Conservation (phyloP, 2,888 invertebrate genomes). For the Sycophila texana region DNA sequence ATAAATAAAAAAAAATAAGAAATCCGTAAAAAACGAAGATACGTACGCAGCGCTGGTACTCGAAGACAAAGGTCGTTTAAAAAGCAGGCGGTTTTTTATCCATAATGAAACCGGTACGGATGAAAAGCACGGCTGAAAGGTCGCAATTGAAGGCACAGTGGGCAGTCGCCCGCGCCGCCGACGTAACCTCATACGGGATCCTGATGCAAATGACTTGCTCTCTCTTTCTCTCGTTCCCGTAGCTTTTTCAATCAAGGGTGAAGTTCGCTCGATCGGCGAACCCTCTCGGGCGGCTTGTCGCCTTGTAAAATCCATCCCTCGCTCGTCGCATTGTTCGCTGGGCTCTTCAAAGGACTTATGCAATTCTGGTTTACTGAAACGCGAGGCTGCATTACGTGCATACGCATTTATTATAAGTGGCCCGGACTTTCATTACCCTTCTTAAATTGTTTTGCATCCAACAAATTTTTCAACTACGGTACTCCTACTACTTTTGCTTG, state of each 20-base stretch:
- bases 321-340: too few relatives aligned
- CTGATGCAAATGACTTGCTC: conserved; percentile 47
- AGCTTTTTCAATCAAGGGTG: conserved; percentile 60
- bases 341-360: too few relatives aligned
- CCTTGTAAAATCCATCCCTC: too few relatives aligned
- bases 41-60: background rate
- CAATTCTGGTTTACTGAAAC: too few relatives aligned
- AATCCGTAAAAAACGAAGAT: background rate
- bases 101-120: conserved; percentile 6
- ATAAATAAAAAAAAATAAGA: background rate
- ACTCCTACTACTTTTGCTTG: too few relatives aligned
- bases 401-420: too few relatives aligned
- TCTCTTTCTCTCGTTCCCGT: background rate
- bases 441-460: too few relatives aligned
- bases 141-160: conserved; percentile 45
- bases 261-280: conserved; percentile 30
- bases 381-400: too few relatives aligned
- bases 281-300: background rate
- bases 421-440: too few relatives aligned
- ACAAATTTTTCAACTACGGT: too few relatives aligned
- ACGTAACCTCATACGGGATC: background rate
- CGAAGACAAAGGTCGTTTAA: background rate
- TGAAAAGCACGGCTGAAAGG: conserved; percentile 18
- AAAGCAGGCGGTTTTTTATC: too few relatives aligned
- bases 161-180: conserved; percentile 33